These are phyloP conservation scores for Thecocarcelia acutangulata DNA, from an alignment of 2,888 invertebrate species.

Conservation along the genomic window DNA sequence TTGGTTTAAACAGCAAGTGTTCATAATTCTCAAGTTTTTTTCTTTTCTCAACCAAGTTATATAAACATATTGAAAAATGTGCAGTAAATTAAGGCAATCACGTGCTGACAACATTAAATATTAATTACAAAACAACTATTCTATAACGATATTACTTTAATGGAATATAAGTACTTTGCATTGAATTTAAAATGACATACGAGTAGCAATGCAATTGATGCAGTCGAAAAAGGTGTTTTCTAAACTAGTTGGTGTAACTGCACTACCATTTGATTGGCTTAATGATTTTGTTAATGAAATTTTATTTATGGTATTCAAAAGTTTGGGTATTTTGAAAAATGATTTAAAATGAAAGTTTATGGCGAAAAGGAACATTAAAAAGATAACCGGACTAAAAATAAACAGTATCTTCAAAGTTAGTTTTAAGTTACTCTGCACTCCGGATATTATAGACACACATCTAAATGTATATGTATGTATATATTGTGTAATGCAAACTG, in stretches of 20 bases:
- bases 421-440: too few relatives aligned
- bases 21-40: neutral
- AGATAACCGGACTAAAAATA: too few relatives aligned
- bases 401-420: too few relatives aligned
- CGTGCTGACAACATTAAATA: conserved; percentile 45
- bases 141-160: conserved; percentile 28
- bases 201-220: conserved; percentile 16
- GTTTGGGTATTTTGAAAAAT: conserved; percentile 7
- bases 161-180: neutral
- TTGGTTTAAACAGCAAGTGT: conserved; percentile 31
- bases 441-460: too few relatives aligned
- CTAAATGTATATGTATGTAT: too few relatives aligned
- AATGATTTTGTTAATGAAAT: neutral
- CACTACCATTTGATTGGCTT: neutral
- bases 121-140: conserved; percentile 31
- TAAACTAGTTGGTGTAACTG: conserved; percentile 43
- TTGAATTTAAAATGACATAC: conserved; percentile 4
- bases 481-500: too few relatives aligned
- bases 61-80: conserved; percentile 26
- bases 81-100: conserved; percentile 56
- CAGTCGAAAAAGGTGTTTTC: conserved; percentile 16
- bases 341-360: conserved; percentile 1
- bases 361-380: too few relatives aligned
- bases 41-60: neutral
- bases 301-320: conserved; percentile 4